Conservation (phyloP, 2,113 vertebrate species). For the Amphilophus citrinellus region DNA sequence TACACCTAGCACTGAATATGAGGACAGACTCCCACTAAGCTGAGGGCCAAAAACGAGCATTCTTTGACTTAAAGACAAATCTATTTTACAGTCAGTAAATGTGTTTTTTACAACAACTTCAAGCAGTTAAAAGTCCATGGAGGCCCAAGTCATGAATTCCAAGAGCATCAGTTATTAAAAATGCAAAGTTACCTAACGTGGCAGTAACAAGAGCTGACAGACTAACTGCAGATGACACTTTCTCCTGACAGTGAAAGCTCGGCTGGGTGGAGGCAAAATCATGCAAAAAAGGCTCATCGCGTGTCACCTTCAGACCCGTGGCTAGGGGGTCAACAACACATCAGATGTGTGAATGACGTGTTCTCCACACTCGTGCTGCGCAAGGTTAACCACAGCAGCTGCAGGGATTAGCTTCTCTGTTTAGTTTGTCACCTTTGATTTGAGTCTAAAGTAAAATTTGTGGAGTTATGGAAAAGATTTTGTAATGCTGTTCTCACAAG, state of each 20-base stretch:
- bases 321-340: slow-evolving; percentile 39
- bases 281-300: not conserved
- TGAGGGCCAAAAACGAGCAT: not conserved
- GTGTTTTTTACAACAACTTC: not conserved
- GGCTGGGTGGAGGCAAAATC: not conserved
- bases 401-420: not conserved
- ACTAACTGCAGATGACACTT: slow-evolving; percentile 2
- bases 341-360: slow-evolving; percentile 41
- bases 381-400: slow-evolving; percentile 7
- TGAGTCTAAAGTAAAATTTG: not conserved
- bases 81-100: not conserved
- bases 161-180: not conserved
- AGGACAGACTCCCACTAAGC: not conserved
- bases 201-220: not conserved
- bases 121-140: not conserved
- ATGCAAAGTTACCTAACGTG: not conserved
- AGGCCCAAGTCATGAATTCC: not conserved
- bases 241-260: not conserved
- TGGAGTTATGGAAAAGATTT: not conserved
- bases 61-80: not conserved
- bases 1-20: not conserved
- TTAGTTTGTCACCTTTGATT: not conserved
- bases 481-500: not conserved
- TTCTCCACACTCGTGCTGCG: not conserved
- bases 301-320: slow-evolving; percentile 12